These are phyloP conservation scores for Gymnobelideus leadbeateri DNA, from an alignment of 2,113 vertebrate genomes.

Conservation along the genomic window DNA sequence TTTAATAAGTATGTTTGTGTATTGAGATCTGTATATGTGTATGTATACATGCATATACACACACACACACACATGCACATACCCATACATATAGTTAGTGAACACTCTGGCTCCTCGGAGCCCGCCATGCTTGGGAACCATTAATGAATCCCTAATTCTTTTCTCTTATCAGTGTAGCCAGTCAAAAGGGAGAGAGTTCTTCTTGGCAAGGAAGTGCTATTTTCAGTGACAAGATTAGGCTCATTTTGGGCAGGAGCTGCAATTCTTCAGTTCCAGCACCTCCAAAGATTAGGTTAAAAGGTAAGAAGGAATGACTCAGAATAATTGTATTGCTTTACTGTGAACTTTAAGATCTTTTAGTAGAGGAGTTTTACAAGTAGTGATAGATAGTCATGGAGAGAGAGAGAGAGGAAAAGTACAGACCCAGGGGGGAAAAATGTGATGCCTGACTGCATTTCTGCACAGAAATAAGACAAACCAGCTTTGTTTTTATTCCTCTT, in stretches of 20 bases:
- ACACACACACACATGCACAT: not conserved
- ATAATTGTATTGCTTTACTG: constrained; percentile 70
- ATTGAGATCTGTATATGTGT: not conserved
- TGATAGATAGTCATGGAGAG: constrained; percentile 55
- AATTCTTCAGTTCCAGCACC: constrained; percentile 54
- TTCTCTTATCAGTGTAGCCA: constrained; percentile 56
- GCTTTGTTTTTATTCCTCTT: constrained; percentile 44
- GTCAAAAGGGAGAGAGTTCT: constrained; percentile 67
- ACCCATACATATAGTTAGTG: not conserved
- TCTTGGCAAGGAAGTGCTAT: constrained; percentile 63
- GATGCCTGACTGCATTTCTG: constrained; percentile 63
- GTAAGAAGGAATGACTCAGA: constrained; percentile 67
- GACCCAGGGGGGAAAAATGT: constrained; percentile 55
- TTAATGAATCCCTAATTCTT: constrained; percentile 60
- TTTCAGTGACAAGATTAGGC: constrained; percentile 73
- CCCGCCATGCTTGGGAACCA: constrained; percentile 45
- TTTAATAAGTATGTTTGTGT: not conserved
- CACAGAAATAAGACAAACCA: constrained; percentile 47
- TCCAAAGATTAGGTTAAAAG: constrained; percentile 73
- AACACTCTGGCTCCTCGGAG: constrained; percentile 32
- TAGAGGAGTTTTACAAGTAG: constrained; percentile 61
- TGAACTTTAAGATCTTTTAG: constrained; percentile 67
- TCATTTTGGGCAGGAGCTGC: constrained; percentile 45
- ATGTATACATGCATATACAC: not conserved
- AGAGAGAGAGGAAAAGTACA: constrained; percentile 54